Conservation (phyloP, 1,140 invertebrate species). For the Brachionus calyciflorus region DNA sequence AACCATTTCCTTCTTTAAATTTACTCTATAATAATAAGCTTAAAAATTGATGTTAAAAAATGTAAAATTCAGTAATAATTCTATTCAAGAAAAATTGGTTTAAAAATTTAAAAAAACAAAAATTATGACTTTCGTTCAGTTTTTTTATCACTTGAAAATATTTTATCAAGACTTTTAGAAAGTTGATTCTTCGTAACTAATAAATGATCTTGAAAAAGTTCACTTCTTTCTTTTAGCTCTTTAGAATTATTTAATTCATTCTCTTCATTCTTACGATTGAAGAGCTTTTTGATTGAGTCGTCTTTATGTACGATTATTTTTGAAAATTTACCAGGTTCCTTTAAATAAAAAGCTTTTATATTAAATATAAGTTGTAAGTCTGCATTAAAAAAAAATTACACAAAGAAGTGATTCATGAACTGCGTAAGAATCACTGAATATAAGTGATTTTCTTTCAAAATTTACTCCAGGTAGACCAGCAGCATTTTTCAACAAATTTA, state of each 20-base stretch:
- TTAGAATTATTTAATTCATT: constrained; percentile 2
- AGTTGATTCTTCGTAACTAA: not conserved
- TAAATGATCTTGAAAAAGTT: constrained; percentile 14
- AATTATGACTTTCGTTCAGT: not conserved
- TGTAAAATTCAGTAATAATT: no score
- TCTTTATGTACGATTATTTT: constrained; percentile 19
- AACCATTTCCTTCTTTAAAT: no score
- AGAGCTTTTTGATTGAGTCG: not conserved
- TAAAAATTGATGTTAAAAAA: no score
- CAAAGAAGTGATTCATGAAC: constrained; percentile 16
- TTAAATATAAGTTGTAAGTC: not conserved
- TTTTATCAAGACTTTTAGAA: constrained; percentile 1
- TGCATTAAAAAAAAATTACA: not conserved
- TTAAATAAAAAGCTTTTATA: not conserved
- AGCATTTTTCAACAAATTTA: constrained; percentile 49
- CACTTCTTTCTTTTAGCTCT: not conserved
- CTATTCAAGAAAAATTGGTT: not conserved
- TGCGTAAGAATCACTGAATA: constrained; percentile 31
- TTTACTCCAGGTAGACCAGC: constrained; percentile 33
- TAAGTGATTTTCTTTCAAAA: constrained; percentile 32
- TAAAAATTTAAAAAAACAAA: not conserved
- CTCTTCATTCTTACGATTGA: not conserved
- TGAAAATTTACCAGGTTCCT: constrained; percentile 23
- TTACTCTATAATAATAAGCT: no score
- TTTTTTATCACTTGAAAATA: not conserved